These are phyloP conservation scores for Mythimna vitellina DNA, from an alignment of 2,888 invertebrate genomes.

Conservation along the genomic window DNA sequence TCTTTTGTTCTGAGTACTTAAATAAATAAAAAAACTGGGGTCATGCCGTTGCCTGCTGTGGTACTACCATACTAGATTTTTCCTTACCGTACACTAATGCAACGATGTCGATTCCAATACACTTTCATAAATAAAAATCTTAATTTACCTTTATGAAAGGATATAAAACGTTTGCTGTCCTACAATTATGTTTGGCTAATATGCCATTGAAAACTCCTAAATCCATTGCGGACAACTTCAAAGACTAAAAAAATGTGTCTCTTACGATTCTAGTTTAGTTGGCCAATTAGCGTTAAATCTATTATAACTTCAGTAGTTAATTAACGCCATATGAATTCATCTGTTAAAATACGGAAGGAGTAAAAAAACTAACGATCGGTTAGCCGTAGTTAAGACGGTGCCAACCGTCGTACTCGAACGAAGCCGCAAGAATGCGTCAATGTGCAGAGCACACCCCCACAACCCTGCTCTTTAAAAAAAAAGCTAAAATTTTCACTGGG, in stretches of 20 bases:
- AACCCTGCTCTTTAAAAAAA: conserved; percentile 65
- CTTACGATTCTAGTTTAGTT: neutral
- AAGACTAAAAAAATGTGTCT: no score
- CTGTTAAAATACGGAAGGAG: neutral
- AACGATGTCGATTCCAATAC: no score
- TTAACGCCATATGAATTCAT: neutral
- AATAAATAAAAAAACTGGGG: neutral
- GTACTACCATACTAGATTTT: neutral
- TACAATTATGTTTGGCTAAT: no score
- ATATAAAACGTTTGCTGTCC: no score
- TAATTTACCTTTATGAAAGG: no score
- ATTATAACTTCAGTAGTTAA: neutral
- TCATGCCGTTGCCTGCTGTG: neutral
- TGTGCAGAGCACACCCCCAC: conserved; percentile 78
- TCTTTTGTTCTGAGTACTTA: neutral
- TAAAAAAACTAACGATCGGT: neutral
- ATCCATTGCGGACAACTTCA: no score
- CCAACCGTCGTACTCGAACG: conserved; percentile 72
- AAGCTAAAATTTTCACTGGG: conserved; percentile 61
- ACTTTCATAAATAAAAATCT: no score
- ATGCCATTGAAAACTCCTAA: no score
- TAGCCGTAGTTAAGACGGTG: conserved; percentile 58
- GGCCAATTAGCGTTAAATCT: neutral
- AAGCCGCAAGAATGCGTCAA: conserved; percentile 88
- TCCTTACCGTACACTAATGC: no score